Conservation (phyloP, 23 tunicate genomes). For the Styela clava region DNA sequence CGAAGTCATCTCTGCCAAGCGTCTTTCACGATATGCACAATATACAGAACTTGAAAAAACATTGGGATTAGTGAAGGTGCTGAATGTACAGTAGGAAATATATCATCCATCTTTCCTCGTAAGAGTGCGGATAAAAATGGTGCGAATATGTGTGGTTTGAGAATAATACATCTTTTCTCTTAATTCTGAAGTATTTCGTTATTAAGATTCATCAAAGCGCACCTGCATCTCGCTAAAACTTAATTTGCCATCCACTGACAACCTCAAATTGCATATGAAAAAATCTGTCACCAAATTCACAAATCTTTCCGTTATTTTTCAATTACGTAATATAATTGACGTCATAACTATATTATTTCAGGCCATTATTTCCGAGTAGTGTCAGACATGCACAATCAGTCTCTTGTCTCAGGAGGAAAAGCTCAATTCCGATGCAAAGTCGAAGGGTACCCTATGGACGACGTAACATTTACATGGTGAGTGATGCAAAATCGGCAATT, state of each 20-base stretch:
- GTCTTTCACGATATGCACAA: background rate
- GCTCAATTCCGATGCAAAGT: conserved; percentile 88
- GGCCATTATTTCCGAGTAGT: conserved; percentile 33
- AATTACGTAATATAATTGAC: conserved; percentile 2
- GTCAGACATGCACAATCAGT: conserved; percentile 60
- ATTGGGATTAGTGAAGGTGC: background rate
- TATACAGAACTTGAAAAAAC: background rate
- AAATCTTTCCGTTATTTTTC: too few species aligned
- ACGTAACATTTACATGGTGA: conserved; percentile 73
- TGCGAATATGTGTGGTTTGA: too few species aligned
- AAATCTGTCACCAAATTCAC: too few species aligned
- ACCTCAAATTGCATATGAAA: too few species aligned
- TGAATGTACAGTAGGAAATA: background rate
- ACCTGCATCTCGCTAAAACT: too few species aligned
- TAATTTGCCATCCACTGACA: too few species aligned
- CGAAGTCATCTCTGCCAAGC: background rate
- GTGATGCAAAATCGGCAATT: conserved; percentile 5
- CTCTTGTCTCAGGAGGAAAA: conserved; percentile 50
- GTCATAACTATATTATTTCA: background rate
- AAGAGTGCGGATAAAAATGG: too few species aligned
- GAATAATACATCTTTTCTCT: too few species aligned
- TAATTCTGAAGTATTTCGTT: too few species aligned
- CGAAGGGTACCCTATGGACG: conserved; percentile 35
- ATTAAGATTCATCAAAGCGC: too few species aligned
- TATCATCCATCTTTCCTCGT: background rate